Percentiles rank a stretch among this genome's conserved stretches.
phyloP scores from a whole-genome alignment of 2,888 invertebrate genomes.

The Lasioglossum calceatum region DNA sequence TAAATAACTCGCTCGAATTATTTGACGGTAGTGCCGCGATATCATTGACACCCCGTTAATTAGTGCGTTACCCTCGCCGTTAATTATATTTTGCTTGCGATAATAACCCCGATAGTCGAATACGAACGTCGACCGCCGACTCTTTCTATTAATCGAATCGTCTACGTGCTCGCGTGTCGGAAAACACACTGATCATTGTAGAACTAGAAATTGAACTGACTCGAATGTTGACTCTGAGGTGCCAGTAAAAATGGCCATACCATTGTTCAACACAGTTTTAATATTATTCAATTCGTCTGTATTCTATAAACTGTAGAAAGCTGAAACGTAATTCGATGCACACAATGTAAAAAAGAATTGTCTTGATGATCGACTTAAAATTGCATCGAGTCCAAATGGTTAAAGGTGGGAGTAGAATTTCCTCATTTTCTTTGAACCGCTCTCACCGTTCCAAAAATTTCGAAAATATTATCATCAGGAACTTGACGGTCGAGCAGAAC shows the following conservation, averaged over 20 bases:
- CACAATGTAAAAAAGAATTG: too few species aligned
- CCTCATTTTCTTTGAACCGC: not conserved
- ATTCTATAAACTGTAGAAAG: too few species aligned
- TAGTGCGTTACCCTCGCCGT: not conserved
- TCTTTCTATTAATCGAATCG: not conserved
- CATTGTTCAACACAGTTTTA: too few species aligned
- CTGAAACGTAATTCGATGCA: too few species aligned
- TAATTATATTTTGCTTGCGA: constrained; percentile 9
- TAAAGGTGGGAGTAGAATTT: not conserved
- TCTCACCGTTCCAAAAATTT: not conserved
- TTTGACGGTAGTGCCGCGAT: not conserved
- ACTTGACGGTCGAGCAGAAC: not conserved
- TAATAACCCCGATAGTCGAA: not conserved
- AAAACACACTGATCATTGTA: not conserved
- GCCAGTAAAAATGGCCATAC: too few species aligned
- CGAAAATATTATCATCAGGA: not conserved
- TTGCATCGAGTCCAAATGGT: too few species aligned
- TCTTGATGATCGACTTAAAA: too few species aligned
- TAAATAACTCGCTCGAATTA: constrained; percentile 5
- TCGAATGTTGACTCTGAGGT: too few species aligned
- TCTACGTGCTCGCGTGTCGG: not conserved
- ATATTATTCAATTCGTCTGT: too few species aligned
- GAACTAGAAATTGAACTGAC: not conserved
- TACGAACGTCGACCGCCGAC: not conserved
- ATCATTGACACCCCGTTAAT: constrained; percentile 10